Conservation (phyloP, 37 sponge, comb jelly and placozoan species). For the Eunapius fragilis region DNA sequence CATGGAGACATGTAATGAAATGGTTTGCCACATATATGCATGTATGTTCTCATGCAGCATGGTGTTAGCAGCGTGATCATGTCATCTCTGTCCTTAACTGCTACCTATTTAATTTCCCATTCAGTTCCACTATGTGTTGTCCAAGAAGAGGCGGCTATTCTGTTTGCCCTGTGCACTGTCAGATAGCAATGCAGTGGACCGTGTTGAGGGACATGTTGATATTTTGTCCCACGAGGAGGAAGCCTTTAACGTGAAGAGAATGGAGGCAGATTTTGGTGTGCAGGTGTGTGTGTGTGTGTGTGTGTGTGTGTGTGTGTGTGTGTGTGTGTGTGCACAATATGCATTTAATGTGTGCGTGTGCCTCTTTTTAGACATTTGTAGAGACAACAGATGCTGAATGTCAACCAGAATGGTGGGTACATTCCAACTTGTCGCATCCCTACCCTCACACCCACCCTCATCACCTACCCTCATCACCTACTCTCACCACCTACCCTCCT, state of each 20-base stretch:
- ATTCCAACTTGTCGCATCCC: not conserved
- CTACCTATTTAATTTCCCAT: not conserved
- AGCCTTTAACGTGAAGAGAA: slow-evolving; percentile 53
- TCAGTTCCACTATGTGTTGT: slow-evolving; percentile 66
- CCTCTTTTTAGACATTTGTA: slow-evolving; percentile 55
- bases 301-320: not conserved
- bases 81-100: not conserved
- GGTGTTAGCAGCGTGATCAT: too few species aligned
- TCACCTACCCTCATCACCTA: not conserved
- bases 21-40: too few species aligned
- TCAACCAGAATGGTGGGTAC: slow-evolving; percentile 71
- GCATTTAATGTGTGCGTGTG: not conserved
- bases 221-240: slow-evolving; percentile 67
- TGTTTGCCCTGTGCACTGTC: slow-evolving; percentile 62
- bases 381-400: slow-evolving; percentile 24
- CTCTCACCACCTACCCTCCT: not conserved
- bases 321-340: not conserved
- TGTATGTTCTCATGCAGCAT: too few species aligned
- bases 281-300: slow-evolving; percentile 58
- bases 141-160: slow-evolving; percentile 76
- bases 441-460: not conserved
- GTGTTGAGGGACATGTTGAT: slow-evolving; percentile 62
- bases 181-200: slow-evolving; percentile 44
- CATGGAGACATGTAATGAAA: not conserved
- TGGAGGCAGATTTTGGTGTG: slow-evolving; percentile 74